These are phyloP conservation scores for Atlantisia rogersi DNA, from an alignment of 2,113 vertebrate species.

Conservation along the genomic window DNA sequence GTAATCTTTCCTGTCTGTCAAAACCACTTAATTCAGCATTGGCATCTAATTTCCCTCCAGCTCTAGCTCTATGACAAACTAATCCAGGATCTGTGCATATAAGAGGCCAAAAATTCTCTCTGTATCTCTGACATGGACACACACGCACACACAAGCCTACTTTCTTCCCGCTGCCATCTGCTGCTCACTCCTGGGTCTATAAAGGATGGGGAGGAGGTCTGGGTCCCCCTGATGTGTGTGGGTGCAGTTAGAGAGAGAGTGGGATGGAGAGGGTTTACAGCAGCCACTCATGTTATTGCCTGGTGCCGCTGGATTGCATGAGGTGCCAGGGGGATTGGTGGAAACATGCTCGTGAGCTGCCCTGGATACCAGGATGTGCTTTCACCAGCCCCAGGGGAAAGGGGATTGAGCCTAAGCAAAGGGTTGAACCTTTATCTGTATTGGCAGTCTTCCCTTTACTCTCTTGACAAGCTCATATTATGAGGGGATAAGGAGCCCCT, in stretches of 20 bases:
- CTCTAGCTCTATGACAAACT: constrained; percentile 53
- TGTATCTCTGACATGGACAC: background rate
- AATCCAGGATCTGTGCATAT: constrained; percentile 30
- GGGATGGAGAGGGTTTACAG: background rate
- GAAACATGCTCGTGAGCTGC: background rate
- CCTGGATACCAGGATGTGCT: background rate
- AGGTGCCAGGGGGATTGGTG: background rate
- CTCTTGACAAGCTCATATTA: background rate
- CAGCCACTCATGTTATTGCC: background rate
- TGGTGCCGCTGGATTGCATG: background rate
- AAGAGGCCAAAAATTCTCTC: constrained; percentile 40
- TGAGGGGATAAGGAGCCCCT: background rate
- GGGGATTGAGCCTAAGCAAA: background rate
- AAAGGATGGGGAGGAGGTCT: background rate
- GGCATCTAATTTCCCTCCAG: constrained; percentile 64
- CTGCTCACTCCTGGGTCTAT: background rate
- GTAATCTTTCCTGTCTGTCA: constrained; percentile 68
- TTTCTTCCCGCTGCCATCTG: constrained; percentile 41
- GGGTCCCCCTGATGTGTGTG: background rate
- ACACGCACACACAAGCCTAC: background rate
- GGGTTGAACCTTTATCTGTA: background rate
- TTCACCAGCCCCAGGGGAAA: background rate
- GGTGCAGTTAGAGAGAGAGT: background rate
- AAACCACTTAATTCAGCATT: constrained; percentile 60
- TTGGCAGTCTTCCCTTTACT: background rate